Evolutionary conservation across 92 coral and sea anemone genomes (phyloP), one percentile per base, ranked within the genome.

Genomic region (Siderastrea radians): DNA sequence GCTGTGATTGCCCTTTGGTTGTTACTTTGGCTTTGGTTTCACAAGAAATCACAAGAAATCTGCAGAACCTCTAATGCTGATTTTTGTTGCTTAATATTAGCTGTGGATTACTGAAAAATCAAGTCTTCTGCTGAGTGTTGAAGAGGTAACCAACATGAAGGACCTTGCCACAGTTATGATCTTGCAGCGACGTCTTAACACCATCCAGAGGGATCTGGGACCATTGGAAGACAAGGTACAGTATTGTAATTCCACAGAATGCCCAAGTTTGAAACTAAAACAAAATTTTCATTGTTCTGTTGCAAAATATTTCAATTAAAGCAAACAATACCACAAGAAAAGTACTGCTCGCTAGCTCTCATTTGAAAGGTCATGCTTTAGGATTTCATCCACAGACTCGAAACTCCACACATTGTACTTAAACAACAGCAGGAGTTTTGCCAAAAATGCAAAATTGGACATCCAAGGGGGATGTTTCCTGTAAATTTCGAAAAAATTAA

Each of bases 31-130:
- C 10, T 53, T 53, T 53, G 57, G 10, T 26, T 53, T 14, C 64
- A 59, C 16, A 0, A 59, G 12, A 59, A 59, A 59, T 9, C 11
- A 9, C 3, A 59, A 59, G 64, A 9, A 53, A 53, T 5, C 57
- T 59, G 64, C 64, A 16, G 9, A 26, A 26, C 0, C 38, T 26
- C 38, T 63, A 16, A 63, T 17, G 1, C 16, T 72, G 11, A 19
- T 52, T 8, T 5, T 58, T 80, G 12, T 7, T 72, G 38, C 2
- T 17, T 3, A 53, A 16, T 51, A 15, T 90, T 0, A 97, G 98
- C 90, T 94, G 60, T 95, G 99, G 98, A 97, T 97, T 75, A 94
- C 95, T 58, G 99, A 97, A 91, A 97, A 97, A 87, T 95, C 98
- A 14, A 96, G 96, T 67, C 83, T 97, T 38, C 64, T 97, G 92